Percentiles rank a stretch among this genome's conserved stretches.
phyloP scores from a whole-genome alignment of 2,888 invertebrate species.

The Oxystoma pomonae region DNA sequence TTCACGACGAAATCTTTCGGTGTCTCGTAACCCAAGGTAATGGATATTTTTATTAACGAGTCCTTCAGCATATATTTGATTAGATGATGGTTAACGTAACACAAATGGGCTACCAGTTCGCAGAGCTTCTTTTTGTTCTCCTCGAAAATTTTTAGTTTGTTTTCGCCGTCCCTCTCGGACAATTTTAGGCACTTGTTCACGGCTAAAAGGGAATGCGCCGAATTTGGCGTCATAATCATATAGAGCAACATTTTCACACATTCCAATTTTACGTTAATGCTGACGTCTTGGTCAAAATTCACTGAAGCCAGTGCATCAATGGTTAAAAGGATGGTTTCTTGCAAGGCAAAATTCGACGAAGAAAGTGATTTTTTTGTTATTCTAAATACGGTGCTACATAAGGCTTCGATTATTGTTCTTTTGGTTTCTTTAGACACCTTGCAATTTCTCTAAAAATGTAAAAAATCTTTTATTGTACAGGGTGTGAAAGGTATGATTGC shows the following conservation, averaged over 20 bases:
- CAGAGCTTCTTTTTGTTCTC: constrained; percentile 61
- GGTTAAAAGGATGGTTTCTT: constrained; percentile 53
- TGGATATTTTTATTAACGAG: constrained; percentile 58
- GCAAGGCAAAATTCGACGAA: constrained; percentile 51
- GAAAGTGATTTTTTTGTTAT: constrained; percentile 51
- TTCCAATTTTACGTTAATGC: constrained; percentile 21
- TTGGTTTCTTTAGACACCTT: constrained; percentile 39
- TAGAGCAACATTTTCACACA: constrained; percentile 54
- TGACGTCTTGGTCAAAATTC: constrained; percentile 11
- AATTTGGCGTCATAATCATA: constrained; percentile 61
- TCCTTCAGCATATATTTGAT: constrained; percentile 56
- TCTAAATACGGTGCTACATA: constrained; percentile 49
- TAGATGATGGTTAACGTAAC: constrained; percentile 55
- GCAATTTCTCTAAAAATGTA: constrained; percentile 24
- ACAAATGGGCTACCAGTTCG: constrained; percentile 53
- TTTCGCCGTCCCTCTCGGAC: constrained; percentile 52
- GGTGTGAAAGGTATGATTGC: too few species aligned
- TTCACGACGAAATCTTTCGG: constrained; percentile 66
- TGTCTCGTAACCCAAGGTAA: constrained; percentile 56
- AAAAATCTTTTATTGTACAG: neutral
- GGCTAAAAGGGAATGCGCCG: constrained; percentile 55
- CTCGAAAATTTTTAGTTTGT: constrained; percentile 54
- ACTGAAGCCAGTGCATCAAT: constrained; percentile 50
- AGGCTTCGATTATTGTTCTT: constrained; percentile 45
- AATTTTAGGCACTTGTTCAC: constrained; percentile 55